Evolutionary conservation across 2,888 invertebrate species (phyloP).

Genomic region (Coleophora deauratella): DNA sequence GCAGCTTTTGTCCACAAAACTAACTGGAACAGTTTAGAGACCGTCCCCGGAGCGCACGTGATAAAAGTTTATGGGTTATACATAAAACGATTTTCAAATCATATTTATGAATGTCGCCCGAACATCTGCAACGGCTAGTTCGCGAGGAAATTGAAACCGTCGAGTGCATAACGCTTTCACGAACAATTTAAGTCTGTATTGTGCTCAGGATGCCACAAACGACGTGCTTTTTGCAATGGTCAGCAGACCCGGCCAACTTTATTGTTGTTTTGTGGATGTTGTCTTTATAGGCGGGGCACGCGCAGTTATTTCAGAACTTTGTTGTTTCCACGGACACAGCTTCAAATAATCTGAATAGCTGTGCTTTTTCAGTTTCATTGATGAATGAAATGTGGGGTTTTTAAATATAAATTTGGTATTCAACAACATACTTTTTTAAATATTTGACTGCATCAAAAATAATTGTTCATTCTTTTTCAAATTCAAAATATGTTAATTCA

Average conservation of each 20-base stretch:
- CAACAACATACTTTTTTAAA: too few relatives aligned
- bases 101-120: constrained; percentile 66
- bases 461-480: too few relatives aligned
- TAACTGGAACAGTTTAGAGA: constrained; percentile 56
- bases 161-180: constrained; percentile 65
- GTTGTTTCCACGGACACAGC: background rate
- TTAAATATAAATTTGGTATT: too few relatives aligned
- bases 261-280: constrained; percentile 47
- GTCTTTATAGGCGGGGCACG: constrained; percentile 40
- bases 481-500: too few relatives aligned
- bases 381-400: too few relatives aligned
- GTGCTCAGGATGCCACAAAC: constrained; percentile 47
- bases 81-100: constrained; percentile 73
- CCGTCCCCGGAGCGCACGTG: constrained; percentile 39
- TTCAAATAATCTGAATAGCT: background rate
- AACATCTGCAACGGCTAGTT: constrained; percentile 66
- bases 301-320: constrained; percentile 36
- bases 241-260: constrained; percentile 53
- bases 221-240: constrained; percentile 58
- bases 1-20: constrained; percentile 64
- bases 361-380: too few relatives aligned
- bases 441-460: too few relatives aligned
- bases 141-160: constrained; percentile 69
- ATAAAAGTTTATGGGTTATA: constrained; percentile 73
- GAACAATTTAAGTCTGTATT: constrained; percentile 70